Evolutionary conservation across 2,797 vertebrate species (phyloP), one percentile per base, ranked within the genome.

Genomic region (Liparis tanakae): DNA sequence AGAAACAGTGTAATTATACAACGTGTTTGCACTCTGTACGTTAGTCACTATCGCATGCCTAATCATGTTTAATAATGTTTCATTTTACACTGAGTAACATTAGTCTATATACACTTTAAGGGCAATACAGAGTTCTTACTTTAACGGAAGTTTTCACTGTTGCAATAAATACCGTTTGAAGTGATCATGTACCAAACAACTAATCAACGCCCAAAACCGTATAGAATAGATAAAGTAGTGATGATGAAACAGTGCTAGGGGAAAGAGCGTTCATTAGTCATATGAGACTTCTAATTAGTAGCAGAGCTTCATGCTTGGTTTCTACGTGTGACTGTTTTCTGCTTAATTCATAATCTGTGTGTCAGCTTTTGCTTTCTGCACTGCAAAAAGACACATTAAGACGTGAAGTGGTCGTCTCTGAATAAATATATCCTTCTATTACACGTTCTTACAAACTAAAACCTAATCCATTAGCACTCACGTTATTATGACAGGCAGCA

Each of bases 391-490:
- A 44, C 43, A 30, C 48, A 67, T 57, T 37, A 13, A 50, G n/a
- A 36, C 5, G 50, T 18, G n/a, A 66, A 37, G 4, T 17, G 43
- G 9, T 30, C 0, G 20, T 58, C 76, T 66, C 36, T 34, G 44
- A 65, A 51, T 41, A 10, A 55, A 67, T 37, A 67, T 37, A 60
- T 60, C 20, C 53, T 58, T 22, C 17, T 70, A 60, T 18, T 0
- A 69, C 5, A 53, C 51, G 41, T 76, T 65, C 22, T 51, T 2
- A 17, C 25, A 57, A 30, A 66, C 48, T 53, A 63, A 64, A 80
- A 61, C n/a, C 41, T 46, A 73, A 77, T 66, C 77, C 48, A 74
- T 83, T 74, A 72, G 54, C 63, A 41, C 15, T 71, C 44, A 39
- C 44, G 14, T 41, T 46, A 59, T 56, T 70, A 62, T 67, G 48